Conservation (phyloP, 2,113 vertebrate species). For the Tyrannus savana region DNA sequence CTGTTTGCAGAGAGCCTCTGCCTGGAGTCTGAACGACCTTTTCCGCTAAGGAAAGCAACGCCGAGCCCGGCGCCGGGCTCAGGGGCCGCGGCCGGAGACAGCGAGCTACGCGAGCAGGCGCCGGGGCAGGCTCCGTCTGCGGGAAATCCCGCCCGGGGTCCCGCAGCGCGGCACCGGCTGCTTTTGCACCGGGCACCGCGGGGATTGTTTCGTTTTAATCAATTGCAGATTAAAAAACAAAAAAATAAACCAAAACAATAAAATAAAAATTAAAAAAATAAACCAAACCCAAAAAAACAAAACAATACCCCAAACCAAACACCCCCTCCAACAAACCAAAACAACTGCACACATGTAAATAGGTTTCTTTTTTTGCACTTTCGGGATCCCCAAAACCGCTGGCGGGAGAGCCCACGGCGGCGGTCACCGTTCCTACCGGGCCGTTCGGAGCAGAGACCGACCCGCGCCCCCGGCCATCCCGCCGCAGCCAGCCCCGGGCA, state of each 20-base stretch:
- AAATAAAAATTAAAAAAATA: no score
- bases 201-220: not conserved
- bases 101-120: not conserved
- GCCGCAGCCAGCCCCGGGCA: not conserved
- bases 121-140: not conserved
- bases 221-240: not conserved
- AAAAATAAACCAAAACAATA: no score
- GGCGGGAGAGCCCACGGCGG: not conserved
- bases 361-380: not conserved
- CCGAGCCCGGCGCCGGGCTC: conserved; percentile 19
- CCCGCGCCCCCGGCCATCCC: not conserved
- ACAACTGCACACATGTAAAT: accelerated
- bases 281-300: no score
- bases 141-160: not conserved
- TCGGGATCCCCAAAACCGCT: not conserved
- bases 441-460: not conserved
- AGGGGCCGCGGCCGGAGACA: conserved; percentile 6
- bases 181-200: not conserved
- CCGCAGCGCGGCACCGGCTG: not conserved
- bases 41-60: conserved; percentile 28
- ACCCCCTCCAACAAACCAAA: not conserved
- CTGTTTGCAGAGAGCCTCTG: not conserved
- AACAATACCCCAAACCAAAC: no score
- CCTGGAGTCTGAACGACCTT: not conserved
- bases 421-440: not conserved